Evolutionary conservation across 1,140 invertebrate genomes (phyloP), one percentile per base, ranked within the genome.

Genomic region (Drosophila teissieri): DNA sequence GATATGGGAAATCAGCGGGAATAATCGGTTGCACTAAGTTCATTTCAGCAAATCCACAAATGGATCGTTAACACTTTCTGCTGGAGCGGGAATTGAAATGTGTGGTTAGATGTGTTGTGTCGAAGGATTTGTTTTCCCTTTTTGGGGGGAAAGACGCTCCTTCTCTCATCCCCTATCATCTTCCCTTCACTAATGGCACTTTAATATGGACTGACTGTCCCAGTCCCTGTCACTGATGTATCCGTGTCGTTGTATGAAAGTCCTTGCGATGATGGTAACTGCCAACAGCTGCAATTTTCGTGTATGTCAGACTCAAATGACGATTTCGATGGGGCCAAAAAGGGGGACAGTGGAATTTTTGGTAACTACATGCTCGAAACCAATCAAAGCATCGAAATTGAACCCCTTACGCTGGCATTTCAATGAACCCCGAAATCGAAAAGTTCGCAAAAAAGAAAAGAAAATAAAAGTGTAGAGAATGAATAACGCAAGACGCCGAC

Each of bases 371-470:
- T 78, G 63, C 57, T 57, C 52, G 58, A 80, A 77, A 69, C 73
- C 82, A 88, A 86, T 86, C 82, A 86, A 63, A 76, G 82, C 82
- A 64, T 40, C 80, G 69, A 82, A 88, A 88, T 78, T 78, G 82
- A 86, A 82, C 74, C 83, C 67, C 79, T 82, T 72, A 67, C 83
- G 65, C 62, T 76, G 73, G 62, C 73, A 77, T 77, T 76, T 77
- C 62, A 76, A 77, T 56, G 62, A 74, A 68, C 65, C 52, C 68
- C 58, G 27, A 73, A 65, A 62, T 37, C 51, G 45, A 63, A 64
- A 67, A 36, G 15, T 7, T 17, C 19, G 11, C 14, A 42, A n/a
- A n/a, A 58, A 40, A 14, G 24, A 51, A 19, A 19, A 19, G 19
- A 19, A 19, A 19, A 19, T 19, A 19, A 19, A 19, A 24, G 36